Conservation (phyloP, 2,888 invertebrate genomes). For the Meta bourneti region DNA sequence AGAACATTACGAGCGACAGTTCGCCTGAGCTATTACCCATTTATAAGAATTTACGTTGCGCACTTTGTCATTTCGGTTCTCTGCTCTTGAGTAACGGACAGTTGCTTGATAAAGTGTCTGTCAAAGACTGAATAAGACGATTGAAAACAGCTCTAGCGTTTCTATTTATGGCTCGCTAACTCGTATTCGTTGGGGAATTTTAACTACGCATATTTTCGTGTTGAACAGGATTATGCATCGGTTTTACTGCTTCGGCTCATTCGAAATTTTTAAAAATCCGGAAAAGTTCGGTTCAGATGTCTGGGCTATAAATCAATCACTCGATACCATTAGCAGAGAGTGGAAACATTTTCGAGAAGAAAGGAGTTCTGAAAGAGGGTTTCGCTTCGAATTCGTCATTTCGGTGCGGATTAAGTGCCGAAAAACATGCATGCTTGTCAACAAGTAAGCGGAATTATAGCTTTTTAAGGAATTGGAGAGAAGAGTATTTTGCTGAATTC, state of each 20-base stretch:
- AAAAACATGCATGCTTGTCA: not conserved
- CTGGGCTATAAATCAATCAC: not conserved
- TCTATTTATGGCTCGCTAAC: slow-evolving; percentile 58
- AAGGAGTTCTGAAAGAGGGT: not conserved
- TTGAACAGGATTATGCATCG: slow-evolving; percentile 13
- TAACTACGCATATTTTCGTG: slow-evolving; percentile 42
- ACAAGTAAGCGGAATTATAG: not conserved
- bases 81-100: slow-evolving; percentile 45
- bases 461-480: too few relatives aligned
- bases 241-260: not conserved
- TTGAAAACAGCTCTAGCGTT: slow-evolving; percentile 67
- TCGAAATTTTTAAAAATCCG: not conserved
- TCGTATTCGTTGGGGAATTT: slow-evolving; percentile 22
- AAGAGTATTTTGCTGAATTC: too few relatives aligned
- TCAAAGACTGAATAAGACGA: slow-evolving; percentile 70
- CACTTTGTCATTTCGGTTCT: slow-evolving; percentile 66
- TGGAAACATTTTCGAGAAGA: not conserved
- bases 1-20: slow-evolving; percentile 67
- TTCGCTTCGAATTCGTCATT: not conserved
- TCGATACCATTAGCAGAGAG: not conserved
- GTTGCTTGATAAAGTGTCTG: slow-evolving; percentile 61
- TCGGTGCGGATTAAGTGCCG: not conserved
- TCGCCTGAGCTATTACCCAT: slow-evolving; percentile 70
- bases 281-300: not conserved
- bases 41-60: slow-evolving; percentile 73